These are phyloP conservation scores for Formica aserva DNA, from an alignment of 2,888 invertebrate species.

Conservation along the genomic window DNA sequence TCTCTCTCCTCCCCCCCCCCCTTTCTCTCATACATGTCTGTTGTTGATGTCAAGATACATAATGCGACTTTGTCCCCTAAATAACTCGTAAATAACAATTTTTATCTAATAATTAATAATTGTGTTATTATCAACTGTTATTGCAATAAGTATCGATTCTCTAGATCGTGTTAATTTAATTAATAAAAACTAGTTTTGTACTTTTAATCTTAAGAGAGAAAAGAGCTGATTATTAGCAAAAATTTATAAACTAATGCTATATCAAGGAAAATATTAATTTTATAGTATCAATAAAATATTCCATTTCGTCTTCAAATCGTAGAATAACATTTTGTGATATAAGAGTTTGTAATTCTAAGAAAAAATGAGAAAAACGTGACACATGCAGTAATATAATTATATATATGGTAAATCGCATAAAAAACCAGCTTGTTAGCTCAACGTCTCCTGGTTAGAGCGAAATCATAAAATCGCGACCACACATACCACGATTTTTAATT, in stretches of 20 bases:
- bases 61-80: not conserved
- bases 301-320: too few species aligned
- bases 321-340: not conserved
- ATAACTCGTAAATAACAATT: not conserved
- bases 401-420: not conserved
- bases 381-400: not conserved
- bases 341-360: not conserved
- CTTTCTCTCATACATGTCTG: not conserved
- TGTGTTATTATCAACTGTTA: not conserved
- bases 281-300: not conserved
- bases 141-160: not conserved
- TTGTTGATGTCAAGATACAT: not conserved
- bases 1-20: too few species aligned
- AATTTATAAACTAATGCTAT: not conserved
- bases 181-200: not conserved
- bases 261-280: not conserved
- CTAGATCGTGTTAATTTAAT: not conserved
- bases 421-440: not conserved
- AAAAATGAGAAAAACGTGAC: not conserved
- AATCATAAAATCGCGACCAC: not conserved
- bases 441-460: not conserved
- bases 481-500: not conserved
- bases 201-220: not conserved
- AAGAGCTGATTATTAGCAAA: not conserved
- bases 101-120: not conserved